Evolutionary conservation across 2,113 vertebrate genomes (phyloP).

Genomic region (Mustelus asterias): DNA sequence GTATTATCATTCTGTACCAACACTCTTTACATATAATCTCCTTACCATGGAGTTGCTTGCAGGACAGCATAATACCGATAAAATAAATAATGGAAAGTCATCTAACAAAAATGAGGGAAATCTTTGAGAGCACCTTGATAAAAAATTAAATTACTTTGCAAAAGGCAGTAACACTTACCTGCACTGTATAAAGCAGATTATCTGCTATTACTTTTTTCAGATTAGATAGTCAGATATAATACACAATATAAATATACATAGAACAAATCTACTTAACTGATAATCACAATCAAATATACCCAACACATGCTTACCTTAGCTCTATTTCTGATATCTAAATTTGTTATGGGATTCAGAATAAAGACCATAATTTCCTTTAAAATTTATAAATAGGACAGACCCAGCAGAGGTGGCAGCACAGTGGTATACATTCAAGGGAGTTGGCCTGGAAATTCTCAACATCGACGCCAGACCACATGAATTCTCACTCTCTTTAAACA

Average conservation of each 20-base stretch:
- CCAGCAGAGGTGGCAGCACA: too few species aligned
- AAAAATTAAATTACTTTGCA: background rate
- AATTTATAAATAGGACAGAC: background rate
- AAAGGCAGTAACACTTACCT: background rate
- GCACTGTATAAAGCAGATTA: background rate
- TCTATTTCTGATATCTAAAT: background rate
- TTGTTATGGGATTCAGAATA: background rate
- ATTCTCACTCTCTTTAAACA: too few species aligned
- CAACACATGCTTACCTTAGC: background rate
- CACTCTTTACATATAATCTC: background rate
- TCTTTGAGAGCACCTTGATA: background rate
- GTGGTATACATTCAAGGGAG: too few species aligned
- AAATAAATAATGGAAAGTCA: background rate
- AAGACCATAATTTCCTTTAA: background rate
- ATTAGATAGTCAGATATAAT: background rate
- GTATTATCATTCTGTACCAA: background rate
- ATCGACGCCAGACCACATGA: too few species aligned
- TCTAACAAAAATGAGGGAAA: background rate
- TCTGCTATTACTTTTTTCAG: background rate
- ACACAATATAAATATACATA: slow-evolving; percentile 3
- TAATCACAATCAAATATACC: slow-evolving; percentile 22
- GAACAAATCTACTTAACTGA: background rate
- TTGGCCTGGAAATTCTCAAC: too few species aligned
- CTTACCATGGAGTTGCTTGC: background rate
- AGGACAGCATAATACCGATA: background rate